These are phyloP conservation scores for Gymnocephalus cernua DNA, from an alignment of 2,113 vertebrate species.

Conservation along the genomic window DNA sequence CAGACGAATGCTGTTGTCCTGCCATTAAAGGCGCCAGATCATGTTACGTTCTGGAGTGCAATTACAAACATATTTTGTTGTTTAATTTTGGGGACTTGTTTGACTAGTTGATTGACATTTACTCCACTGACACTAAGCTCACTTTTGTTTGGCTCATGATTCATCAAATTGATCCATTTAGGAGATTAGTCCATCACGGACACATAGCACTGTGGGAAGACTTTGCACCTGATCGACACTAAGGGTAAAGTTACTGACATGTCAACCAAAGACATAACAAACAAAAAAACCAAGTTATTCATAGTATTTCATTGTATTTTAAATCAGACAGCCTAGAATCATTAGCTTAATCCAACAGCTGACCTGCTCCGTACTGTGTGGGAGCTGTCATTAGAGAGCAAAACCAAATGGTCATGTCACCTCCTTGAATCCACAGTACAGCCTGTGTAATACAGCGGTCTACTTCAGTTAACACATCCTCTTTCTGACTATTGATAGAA, in stretches of 20 bases:
- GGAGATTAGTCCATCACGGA: background rate
- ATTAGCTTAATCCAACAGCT: slow-evolving; percentile 35
- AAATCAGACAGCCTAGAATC: slow-evolving; percentile 17
- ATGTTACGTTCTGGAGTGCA: background rate
- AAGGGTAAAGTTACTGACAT: background rate
- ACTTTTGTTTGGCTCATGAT: background rate
- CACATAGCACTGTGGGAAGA: background rate
- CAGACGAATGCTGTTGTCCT: background rate
- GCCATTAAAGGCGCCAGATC: background rate
- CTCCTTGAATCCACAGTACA: slow-evolving; percentile 13
- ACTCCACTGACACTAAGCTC: background rate
- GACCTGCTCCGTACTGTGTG: slow-evolving; percentile 40
- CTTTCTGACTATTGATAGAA: slow-evolving; percentile 59
- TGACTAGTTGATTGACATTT: background rate
- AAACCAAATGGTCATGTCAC: slow-evolving; percentile 52
- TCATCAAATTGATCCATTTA: background rate
- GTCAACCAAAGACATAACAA: no score
- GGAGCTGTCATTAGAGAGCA: slow-evolving; percentile 45
- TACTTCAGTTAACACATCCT: slow-evolving; percentile 46
- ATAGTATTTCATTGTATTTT: background rate
- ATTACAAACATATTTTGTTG: background rate
- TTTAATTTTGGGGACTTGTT: background rate
- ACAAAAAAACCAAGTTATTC: background rate
- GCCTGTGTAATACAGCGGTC: slow-evolving; percentile 16
- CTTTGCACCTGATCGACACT: background rate